Percentiles rank a stretch among this genome's conserved stretches.
Evolutionary conservation across 1,140 invertebrate genomes (phyloP).

Genomic region (Drosophila orena): DNA sequence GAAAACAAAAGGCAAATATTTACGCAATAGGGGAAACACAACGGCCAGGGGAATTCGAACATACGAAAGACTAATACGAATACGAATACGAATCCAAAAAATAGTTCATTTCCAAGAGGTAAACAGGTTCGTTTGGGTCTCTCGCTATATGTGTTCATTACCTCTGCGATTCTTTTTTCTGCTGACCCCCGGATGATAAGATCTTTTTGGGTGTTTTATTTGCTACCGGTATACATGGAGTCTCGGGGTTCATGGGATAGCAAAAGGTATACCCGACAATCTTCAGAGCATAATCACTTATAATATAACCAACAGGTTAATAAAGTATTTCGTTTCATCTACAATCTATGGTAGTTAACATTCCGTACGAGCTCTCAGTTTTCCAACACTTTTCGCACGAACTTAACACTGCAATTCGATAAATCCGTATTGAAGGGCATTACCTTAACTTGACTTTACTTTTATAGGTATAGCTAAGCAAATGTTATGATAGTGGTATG

Average conservation of each 20-base stretch:
- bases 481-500: conserved; percentile 46
- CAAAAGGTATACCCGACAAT: neutral
- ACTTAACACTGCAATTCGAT: neutral
- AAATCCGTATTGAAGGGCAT: neutral
- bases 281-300: too few species aligned
- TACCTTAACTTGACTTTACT: conserved; percentile 4
- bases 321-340: neutral
- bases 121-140: conserved; percentile 10
- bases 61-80: neutral
- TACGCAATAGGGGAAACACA: conserved; percentile 8
- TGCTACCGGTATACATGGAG: neutral
- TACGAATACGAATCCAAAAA: neutral
- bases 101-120: conserved; percentile 20
- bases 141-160: conserved; percentile 6
- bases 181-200: conserved; percentile 8
- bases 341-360: neutral
- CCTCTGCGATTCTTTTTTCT: conserved; percentile 2
- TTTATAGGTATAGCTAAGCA: conserved; percentile 41
- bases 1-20: conserved; percentile 42
- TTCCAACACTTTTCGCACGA: neutral
- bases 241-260: neutral
- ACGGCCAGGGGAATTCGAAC: neutral
- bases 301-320: too few species aligned
- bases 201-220: neutral
- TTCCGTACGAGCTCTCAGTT: neutral